A percentile compares a stretch with the other conserved stretches of the same genome.
Conservation (phyloP, 2,888 invertebrate species). For the Cosmia trapezina region DNA sequence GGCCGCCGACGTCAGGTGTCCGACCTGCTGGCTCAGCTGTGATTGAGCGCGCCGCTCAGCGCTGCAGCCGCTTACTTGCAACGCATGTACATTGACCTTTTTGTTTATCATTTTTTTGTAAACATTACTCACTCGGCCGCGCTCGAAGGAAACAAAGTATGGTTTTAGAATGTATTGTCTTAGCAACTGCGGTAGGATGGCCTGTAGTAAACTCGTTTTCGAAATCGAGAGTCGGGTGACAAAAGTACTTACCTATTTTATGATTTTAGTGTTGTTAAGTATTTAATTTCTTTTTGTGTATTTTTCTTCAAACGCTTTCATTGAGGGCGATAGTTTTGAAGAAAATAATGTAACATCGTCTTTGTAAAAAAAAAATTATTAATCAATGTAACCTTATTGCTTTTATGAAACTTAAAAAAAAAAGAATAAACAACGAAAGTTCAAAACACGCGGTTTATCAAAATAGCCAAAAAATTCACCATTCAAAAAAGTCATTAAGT, state of each 20-base stretch:
- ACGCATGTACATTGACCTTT: constrained; percentile 85
- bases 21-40: constrained; percentile 77
- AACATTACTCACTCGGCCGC: constrained; percentile 70
- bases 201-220: constrained; percentile 38
- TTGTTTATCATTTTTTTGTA: constrained; percentile 85
- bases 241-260: constrained; percentile 1
- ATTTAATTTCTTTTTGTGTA: background rate
- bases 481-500: background rate
- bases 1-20: constrained; percentile 86
- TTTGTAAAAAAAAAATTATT: background rate
- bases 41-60: constrained; percentile 80
- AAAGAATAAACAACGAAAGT: background rate
- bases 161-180: constrained; percentile 55
- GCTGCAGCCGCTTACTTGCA: constrained; percentile 81
- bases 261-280: constrained; percentile 1
- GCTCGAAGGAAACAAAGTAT: constrained; percentile 40
- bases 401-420: no score
- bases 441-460: background rate
- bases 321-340: background rate
- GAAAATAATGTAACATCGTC: background rate
- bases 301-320: background rate
- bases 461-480: background rate
- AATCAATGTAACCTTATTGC: background rate
- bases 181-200: constrained; percentile 29
- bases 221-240: constrained; percentile 31